These are phyloP conservation scores for Deilephila elpenor DNA, from an alignment of 2,888 invertebrate species.

Conservation along the genomic window DNA sequence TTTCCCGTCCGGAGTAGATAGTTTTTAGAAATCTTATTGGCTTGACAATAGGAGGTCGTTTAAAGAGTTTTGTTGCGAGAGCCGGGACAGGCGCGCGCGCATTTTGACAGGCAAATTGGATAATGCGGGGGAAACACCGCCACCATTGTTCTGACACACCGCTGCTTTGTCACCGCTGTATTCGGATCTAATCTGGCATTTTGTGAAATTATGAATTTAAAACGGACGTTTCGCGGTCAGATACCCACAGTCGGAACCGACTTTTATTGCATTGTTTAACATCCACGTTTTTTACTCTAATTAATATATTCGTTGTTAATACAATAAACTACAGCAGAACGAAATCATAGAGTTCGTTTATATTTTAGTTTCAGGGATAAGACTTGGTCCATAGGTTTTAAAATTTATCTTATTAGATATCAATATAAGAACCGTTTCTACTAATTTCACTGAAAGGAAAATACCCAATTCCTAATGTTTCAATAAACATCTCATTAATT, in stretches of 20 bases:
- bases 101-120: constrained; percentile 82
- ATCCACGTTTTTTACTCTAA: too few relatives aligned
- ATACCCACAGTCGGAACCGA: constrained; percentile 53
- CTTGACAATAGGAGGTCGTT: constrained; percentile 47
- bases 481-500: too few relatives aligned
- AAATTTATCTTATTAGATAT: too few relatives aligned
- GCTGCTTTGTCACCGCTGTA: constrained; percentile 74
- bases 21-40: constrained; percentile 18
- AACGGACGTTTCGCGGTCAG: constrained; percentile 82
- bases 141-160: constrained; percentile 73
- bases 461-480: too few relatives aligned
- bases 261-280: too few relatives aligned
- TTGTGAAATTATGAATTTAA: constrained; percentile 81
- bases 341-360: too few relatives aligned
- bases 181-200: constrained; percentile 79
- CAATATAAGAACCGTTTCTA: too few relatives aligned
- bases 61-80: constrained; percentile 54
- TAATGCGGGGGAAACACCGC: constrained; percentile 72
- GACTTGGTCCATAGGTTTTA: too few relatives aligned
- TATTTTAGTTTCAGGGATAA: too few relatives aligned
- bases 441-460: too few relatives aligned
- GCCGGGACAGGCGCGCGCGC: constrained; percentile 57
- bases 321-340: too few relatives aligned
- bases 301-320: too few relatives aligned
- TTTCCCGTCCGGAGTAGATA: constrained; percentile 5